Base-by-base conservation (phyloP, 2,113 vertebrate genomes). In the Psittacula cyanocephala region DNA sequence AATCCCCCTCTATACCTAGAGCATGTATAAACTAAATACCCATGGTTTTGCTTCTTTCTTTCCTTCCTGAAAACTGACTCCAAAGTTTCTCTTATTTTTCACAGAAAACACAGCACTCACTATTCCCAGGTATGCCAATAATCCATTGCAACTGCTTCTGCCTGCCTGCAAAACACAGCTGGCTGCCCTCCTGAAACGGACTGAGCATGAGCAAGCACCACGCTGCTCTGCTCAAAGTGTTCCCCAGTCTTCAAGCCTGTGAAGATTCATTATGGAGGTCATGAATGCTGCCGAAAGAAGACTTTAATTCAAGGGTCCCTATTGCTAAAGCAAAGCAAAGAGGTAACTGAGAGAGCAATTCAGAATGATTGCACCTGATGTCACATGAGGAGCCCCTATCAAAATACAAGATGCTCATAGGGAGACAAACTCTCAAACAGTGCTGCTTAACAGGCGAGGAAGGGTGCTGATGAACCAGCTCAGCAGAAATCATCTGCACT, bases 161-260 rank as follows among this genome's bases (percentile, higher is more conserved):
- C 70, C 83, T 75, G 91, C 77, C 82, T 88, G 49, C 49, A 69
- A 85, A 96, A 81, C 23, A 50, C 88, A 93, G 59, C 79, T 75
- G 81, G 52, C 52, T 11, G 5, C 52, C 47, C 74, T 41, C 1
- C 3, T 47, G 74, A 87, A 88, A 72, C 0, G 0, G 62, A 86
- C 62, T 62, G 72, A 84, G 20, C 4, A 1, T 8, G 10, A 89
- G 71, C 44, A 70, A 70, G 25, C 12, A 9, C 78, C 63, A 68
- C 57, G 70, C 25, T 86, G 57, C 28, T 84, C 84, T 89, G 69
- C 65, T 12, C 5, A 89, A 93, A 87, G 68, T 0, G 0, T 13
- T 74, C 43, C 31, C 53, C 41, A 27, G n/a, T 23, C 70, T 59
- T 72, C n/a, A 62, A 70, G 53, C 44, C 63, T 63, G 46, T 39